Base-by-base conservation (phyloP, 2,888 invertebrate species). In the Eupelmus urozonus region DNA sequence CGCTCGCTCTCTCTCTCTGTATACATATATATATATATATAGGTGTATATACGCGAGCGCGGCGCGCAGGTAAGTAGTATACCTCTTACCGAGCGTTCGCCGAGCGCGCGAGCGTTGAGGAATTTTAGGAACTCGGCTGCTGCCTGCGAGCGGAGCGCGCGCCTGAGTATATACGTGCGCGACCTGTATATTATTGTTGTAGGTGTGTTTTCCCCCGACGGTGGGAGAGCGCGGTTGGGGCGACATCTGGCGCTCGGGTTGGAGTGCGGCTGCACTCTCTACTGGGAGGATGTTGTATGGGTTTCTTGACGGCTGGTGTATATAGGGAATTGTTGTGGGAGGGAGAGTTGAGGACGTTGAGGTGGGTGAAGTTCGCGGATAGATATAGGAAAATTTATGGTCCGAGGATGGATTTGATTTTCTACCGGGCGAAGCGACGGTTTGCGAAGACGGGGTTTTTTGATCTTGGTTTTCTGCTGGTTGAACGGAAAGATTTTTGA, bases 211-310 rank as follows among this genome's bases (percentile, higher is more conserved):
- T 29, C 20, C 20, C n/a, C n/a, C n/a, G n/a, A n/a, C n/a, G n/a
- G n/a, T n/a, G n/a, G n/a, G 25, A n/a, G 51, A 25, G 57, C 70
- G n/a, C 25, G 62, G 62, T 18, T 23, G 40, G 53, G n/a, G 62
- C 72, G 72, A 72, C 72, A 72, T 40, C 72, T 72, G 62, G 53
- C 72, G 62, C 1, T n/a, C n/a, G n/a, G n/a, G n/a, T n/a, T n/a
- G n/a, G n/a, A n/a, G n/a, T n/a, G n/a, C n/a, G n/a, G n/a, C n/a
- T n/a, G n/a, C n/a, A n/a, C n/a, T n/a, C n/a, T n/a, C n/a, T n/a
- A n/a, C n/a, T n/a, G n/a, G n/a, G n/a, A n/a, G n/a, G n/a, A n/a
- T n/a, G n/a, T n/a, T n/a, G n/a, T n/a, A n/a, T n/a, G n/a, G n/a
- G n/a, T n/a, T n/a, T n/a, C n/a, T 45, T 45, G 13, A 45, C 45